A percentile compares a stretch with the other conserved stretches of the same genome.
Evolutionary conservation across 30 jellyfish, hydroid and myxozoan genomes (phyloP).

Genomic region (Pseudorhiza aurosa): DNA sequence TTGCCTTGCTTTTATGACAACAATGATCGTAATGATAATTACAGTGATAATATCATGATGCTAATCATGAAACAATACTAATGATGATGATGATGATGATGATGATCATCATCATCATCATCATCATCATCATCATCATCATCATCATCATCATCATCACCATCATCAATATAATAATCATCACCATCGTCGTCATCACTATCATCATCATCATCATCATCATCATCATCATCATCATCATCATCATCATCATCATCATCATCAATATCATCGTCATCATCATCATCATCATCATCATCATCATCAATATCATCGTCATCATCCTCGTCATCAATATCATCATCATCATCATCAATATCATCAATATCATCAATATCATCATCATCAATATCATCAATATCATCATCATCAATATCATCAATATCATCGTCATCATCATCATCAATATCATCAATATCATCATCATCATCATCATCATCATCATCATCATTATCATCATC

Average conservation of each 20-base stretch:
- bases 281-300: neutral
- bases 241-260: slow-evolving; percentile 24
- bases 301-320: neutral
- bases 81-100: too few species aligned
- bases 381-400: neutral
- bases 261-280: slow-evolving; percentile 10
- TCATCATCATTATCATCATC: neutral
- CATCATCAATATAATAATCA: neutral
- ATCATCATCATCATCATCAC: neutral
- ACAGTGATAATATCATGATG: too few species aligned
- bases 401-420: neutral
- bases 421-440: neutral
- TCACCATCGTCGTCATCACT: slow-evolving; percentile 9
- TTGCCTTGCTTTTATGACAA: too few species aligned
- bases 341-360: neutral
- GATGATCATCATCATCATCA: neutral
- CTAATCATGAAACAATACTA: too few species aligned
- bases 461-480: neutral
- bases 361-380: neutral
- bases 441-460: neutral
- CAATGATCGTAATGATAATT: too few species aligned
- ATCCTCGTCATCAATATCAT: neutral
- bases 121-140: neutral
- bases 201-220: slow-evolving; percentile 14
- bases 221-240: slow-evolving; percentile 22